Base-by-base conservation (phyloP, 2,113 vertebrate species). In the Romanogobio albipinnatus region DNA sequence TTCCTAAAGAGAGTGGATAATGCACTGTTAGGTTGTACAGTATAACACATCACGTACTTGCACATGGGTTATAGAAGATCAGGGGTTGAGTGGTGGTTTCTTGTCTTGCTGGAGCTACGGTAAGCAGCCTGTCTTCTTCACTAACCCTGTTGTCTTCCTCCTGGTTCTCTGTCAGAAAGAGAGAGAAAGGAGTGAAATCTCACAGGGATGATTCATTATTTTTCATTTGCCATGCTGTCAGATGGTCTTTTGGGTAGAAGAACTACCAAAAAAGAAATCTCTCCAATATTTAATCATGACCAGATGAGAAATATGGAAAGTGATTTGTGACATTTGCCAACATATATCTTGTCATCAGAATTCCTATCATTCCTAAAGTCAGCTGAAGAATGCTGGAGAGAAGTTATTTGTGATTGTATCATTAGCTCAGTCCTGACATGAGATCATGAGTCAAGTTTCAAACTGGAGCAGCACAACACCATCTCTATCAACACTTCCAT, bases 101-200 rank as follows among this genome's bases (percentile, higher is more conserved):
- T 79, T 82, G 76, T 39, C 45, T 51, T 26, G 76, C 61, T 53
- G 87, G 68, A 17, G 84, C 29, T 19, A 62, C 24, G 33, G 82
- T 88, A 15, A 74, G 49, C 22, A 81, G 56, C 14, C 24, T 61
- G 71, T 88, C 87, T 66, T 89, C 87, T 49, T 89, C 89, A 6
- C 45, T 74, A 26, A 91, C 88, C 53, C 86, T 78, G 84, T 91
- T 91, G 75, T 91, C 89, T 58, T 91, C 89, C 45, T 83, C 82
- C 58, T 68, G 33, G 36, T 85, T 88, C 76, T 90, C 89, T 91
- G 75, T 47, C 29, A 78, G 53, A 56, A 66, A 51, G 3, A 76
- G 74, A 85, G 1, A 83, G 26, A n/a, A 82, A 70, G 49, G 7
- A 75, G 51, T 15, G 24, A 61, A 59, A 83, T 51, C 7, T 73